Percentiles rank a stretch among this genome's conserved stretches.
Evolutionary conservation across 1,140 invertebrate species (phyloP).

Genomic region (Hyphantria cunea): DNA sequence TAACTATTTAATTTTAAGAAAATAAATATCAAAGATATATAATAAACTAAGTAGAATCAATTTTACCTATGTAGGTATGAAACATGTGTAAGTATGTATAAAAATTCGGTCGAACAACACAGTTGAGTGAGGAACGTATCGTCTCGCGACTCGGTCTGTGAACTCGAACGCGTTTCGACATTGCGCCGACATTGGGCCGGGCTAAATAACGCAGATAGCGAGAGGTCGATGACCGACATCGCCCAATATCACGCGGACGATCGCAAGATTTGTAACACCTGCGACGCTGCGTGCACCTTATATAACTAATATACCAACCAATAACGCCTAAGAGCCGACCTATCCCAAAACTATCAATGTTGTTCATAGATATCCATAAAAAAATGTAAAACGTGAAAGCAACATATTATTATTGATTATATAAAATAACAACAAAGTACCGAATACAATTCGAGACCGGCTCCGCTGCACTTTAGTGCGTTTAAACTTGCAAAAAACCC

Average conservation of each 20-base stretch:
- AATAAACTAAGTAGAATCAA: constrained; percentile 23
- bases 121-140: constrained; percentile 55
- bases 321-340: constrained; percentile 34
- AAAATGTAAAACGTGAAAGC: too few relatives aligned
- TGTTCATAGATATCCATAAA: not conserved
- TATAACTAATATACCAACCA: constrained; percentile 38
- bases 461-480: not conserved
- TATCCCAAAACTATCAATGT: constrained; percentile 36
- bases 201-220: constrained; percentile 76
- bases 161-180: constrained; percentile 71
- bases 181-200: constrained; percentile 74
- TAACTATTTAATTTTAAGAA: too few relatives aligned
- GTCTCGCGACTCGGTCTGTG: constrained; percentile 63
- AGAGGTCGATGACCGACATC: constrained; percentile 69
- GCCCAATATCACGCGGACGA: constrained; percentile 72
- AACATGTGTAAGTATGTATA: constrained; percentile 25
- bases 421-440: not conserved
- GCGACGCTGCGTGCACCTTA: constrained; percentile 52
- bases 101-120: constrained; percentile 62
- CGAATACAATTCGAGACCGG: not conserved
- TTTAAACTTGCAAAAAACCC: constrained; percentile 21
- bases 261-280: constrained; percentile 52
- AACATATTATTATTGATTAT: too few relatives aligned
- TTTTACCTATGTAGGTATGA: not conserved
- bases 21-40: not conserved